Evolutionary conservation across 1,140 invertebrate species (phyloP), one percentile per base, ranked within the genome.

Genomic region (Idris sp.): DNA sequence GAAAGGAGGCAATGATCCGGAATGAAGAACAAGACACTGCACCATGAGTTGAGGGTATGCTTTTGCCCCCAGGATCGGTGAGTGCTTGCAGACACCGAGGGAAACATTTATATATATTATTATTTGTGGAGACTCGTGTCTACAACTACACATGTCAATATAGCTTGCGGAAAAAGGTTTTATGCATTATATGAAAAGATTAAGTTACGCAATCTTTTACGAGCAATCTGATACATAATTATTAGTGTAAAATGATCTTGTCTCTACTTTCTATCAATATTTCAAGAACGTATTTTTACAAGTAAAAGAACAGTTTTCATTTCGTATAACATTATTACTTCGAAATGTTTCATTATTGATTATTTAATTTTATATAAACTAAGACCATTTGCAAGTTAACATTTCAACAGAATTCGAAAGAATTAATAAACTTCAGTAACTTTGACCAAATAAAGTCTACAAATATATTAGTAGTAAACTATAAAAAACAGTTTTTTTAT

Each of bases 1-100:
- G 49, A 46, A 65, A 65, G 49, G 11, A 54, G 49, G 61, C 48
- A 65, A 54, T 65, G 61, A 65, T 65, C 61, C 41, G 49, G 61
- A 64, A 64, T 64, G 59, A 65, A 48, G 49, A 65, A 46, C 30
- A 49, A 54, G 49, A 44, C 31, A 30, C 14, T 19, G 8, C n/a
- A 53, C 18, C 48, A 28, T 36, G 46, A 61, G 33, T 51, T 46
- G 49, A 54, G 61, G 46, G 48, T 53, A 53, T 53, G n/a, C 19
- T 33, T 30, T 43, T 46, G 33, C 46, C 46, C 59, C 48, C 31
- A 33, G 19, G 7, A 41, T 62, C 46, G 46, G 0, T 30, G 35
- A 44, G 36, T 53, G n/a, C 31, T 33, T 44, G 59, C 30, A 53
- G 40, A 53, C 46, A 26, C 15, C 25, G 30, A 51, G 18, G 25